Base-by-base conservation (phyloP, 1,140 invertebrate species). In the Papilio glaucus region DNA sequence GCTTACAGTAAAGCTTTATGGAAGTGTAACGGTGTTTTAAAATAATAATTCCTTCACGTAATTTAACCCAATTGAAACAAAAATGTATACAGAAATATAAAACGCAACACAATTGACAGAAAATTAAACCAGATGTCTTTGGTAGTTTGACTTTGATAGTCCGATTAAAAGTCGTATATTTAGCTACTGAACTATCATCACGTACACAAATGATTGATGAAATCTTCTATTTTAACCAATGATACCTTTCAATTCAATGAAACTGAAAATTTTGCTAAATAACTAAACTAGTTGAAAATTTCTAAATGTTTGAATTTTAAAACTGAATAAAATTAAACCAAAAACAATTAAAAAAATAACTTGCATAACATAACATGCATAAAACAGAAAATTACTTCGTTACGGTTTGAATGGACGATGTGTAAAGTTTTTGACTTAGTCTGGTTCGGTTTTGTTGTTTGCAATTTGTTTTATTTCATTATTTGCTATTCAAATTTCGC, bases 11-110 rank as follows among this genome's bases (percentile, higher is more conserved):
- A 21, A 21, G 8, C 45, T 49, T 9, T 26, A 57, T 57, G 49
- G 21, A 24, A 57, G 24, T 53, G 42, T 15, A 71, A 18, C 41
- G 68, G 24, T 63, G 18, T 53, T 49, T 24, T 53, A 53, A 75
- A 76, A 77, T 45, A 74, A 73, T 62, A 74, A 24, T 53, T 53
- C 18, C 73, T 76, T 75, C 67, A 69, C 42, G 72, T 69, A 39
- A 74, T 68, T 77, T 71, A 63, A 37, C 68, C 61, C 63, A 60
- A 61, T 49, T 12, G 39, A 10, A 9, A 15, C 6, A 0, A n/a
- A 33, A 3, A 33, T 33, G 2, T 33, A 33, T 33, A 3, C 6
- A 33, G 29, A 33, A 33, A 33, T 13, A 41, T 13, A 4, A 41
- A 41, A 41, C 12, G 39, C 13, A 13, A 13, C 13, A 41, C 10